phyloP scores from a whole-genome alignment of 2,113 vertebrate species.

The Propithecus coquereli region DNA sequence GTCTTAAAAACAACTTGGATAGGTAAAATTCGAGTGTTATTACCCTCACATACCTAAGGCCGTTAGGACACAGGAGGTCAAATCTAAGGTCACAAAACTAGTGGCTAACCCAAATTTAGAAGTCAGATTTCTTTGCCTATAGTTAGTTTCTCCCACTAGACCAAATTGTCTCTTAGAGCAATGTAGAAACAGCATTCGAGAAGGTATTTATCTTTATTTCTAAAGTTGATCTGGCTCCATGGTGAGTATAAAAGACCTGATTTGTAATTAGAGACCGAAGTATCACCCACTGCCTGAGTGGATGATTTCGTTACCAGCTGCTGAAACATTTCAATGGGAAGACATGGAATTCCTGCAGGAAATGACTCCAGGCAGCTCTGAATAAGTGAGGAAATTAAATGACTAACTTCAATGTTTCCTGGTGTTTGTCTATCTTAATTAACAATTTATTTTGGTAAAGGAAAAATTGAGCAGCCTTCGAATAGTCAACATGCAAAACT shows the following conservation, averaged over 20 bases:
- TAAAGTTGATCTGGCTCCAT: conserved; percentile 45
- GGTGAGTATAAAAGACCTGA: conserved; percentile 39
- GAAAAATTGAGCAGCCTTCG: conserved; percentile 66
- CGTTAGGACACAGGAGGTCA: conserved; percentile 41
- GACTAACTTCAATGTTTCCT: conserved; percentile 71
- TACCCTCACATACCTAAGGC: neutral
- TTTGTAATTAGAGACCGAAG: conserved; percentile 41
- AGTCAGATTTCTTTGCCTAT: conserved; percentile 35
- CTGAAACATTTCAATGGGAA: conserved; percentile 64
- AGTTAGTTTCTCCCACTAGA: neutral
- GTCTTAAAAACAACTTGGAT: conserved; percentile 16
- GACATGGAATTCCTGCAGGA: conserved; percentile 69
- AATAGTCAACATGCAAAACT: conserved; percentile 51
- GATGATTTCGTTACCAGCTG: conserved; percentile 73
- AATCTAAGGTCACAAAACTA: conserved; percentile 52
- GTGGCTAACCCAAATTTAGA: conserved; percentile 30
- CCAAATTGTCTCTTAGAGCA: neutral
- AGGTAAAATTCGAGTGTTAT: conserved; percentile 4
- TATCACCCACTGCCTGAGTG: neutral
- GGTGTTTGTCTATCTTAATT: conserved; percentile 74
- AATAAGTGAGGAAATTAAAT: conserved; percentile 75
- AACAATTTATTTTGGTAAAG: conserved; percentile 69
- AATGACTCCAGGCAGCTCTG: conserved; percentile 70
- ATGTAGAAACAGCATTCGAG: conserved; percentile 2
- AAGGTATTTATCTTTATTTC: conserved; percentile 45